Percentiles rank a stretch among this genome's conserved stretches.
phyloP scores from a whole-genome alignment of 2,888 invertebrate genomes.

The Ornithoptera alexandrae region DNA sequence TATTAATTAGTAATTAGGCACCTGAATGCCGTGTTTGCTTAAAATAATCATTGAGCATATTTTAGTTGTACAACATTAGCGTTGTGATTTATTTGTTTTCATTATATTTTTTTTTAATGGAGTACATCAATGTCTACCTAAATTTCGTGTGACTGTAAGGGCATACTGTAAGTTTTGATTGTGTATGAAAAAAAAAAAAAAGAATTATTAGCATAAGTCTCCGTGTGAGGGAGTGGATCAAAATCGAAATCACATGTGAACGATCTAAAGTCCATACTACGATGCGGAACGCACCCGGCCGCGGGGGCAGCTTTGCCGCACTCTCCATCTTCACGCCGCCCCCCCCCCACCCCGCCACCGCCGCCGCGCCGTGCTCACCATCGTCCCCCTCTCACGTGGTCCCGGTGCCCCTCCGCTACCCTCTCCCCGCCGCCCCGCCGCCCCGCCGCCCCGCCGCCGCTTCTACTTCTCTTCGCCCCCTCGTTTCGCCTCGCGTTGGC shows the following conservation, averaged over 20 bases:
- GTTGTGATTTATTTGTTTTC: too few species aligned
- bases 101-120: too few species aligned
- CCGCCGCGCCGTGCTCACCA: conserved; percentile 36
- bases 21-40: too few species aligned
- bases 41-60: too few species aligned
- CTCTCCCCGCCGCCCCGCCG: conserved; percentile 30
- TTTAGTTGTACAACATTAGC: too few species aligned
- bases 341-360: too few species aligned
- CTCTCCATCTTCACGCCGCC: conserved; percentile 30
- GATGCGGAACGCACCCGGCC: conserved; percentile 31
- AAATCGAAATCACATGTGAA: conserved; percentile 46
- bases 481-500: conserved; percentile 42
- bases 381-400: conserved; percentile 38
- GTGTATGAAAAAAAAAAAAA: background rate
- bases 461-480: conserved; percentile 37
- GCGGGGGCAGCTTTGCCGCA: conserved; percentile 37
- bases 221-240: conserved; percentile 33
- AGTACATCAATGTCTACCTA: too few species aligned
- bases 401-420: conserved; percentile 37
- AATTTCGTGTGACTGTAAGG: background rate
- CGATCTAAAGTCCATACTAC: conserved; percentile 33
- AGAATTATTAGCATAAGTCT: conserved; percentile 2
- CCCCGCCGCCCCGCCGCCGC: too few species aligned
- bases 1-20: too few species aligned
- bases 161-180: background rate